Conservation (phyloP, 2,888 invertebrate species). For the Clepsis dumicolana region DNA sequence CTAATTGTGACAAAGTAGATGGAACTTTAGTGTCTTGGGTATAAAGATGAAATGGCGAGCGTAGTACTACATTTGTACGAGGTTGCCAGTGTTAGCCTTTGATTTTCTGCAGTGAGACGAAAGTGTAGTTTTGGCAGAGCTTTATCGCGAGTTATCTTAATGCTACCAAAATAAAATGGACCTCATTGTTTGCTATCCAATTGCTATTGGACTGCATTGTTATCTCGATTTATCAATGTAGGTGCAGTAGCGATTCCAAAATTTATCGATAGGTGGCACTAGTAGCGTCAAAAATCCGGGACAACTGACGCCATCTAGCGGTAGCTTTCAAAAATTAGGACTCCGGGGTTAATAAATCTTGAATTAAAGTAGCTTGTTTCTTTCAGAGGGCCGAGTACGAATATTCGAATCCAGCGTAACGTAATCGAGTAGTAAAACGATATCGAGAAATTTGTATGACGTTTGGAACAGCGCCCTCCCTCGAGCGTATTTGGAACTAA, state of each 20-base stretch:
- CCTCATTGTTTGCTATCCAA: neutral
- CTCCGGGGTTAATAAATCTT: too few species aligned
- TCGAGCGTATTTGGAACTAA: too few species aligned
- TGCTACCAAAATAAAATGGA: neutral
- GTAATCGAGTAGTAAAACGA: too few species aligned
- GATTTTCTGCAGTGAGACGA: neutral
- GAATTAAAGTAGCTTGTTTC: too few species aligned
- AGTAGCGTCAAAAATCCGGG: neutral
- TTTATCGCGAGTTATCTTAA: constrained; percentile 12
- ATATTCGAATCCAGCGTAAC: too few species aligned
- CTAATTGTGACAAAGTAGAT: neutral
- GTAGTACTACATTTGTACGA: neutral
- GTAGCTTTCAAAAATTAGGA: too few species aligned
- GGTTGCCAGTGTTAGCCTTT: neutral
- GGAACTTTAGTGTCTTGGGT: neutral
- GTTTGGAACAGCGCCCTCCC: too few species aligned
- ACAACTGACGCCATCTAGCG: neutral
- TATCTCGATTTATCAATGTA: too few species aligned
- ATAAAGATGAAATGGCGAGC: neutral
- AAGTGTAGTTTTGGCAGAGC: constrained; percentile 24
- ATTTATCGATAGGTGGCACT: neutral
- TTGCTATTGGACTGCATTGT: neutral
- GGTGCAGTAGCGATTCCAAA: neutral
- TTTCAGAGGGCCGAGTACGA: too few species aligned
- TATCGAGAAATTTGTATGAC: too few species aligned